These are phyloP conservation scores for Epizoanthus illoricatus DNA, from an alignment of 92 coral and sea anemone genomes.

Conservation along the genomic window DNA sequence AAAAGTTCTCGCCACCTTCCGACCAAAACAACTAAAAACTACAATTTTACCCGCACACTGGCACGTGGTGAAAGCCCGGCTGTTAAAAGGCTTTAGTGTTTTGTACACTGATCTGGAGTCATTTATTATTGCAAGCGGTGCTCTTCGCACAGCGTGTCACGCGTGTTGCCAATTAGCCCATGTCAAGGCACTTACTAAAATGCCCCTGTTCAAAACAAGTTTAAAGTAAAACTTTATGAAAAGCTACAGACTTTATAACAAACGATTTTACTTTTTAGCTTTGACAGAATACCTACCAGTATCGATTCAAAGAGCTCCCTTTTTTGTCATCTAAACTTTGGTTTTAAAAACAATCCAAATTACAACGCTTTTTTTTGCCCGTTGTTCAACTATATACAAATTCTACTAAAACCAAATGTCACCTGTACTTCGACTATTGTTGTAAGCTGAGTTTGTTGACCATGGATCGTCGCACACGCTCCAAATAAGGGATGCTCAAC, in stretches of 20 bases:
- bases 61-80: constrained; percentile 15
- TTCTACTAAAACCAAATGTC: constrained; percentile 28
- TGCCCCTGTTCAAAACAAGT: neutral
- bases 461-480: neutral
- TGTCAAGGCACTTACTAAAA: neutral
- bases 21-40: neutral
- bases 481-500: neutral
- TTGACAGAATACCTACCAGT: neutral
- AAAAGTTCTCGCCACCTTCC: constrained; percentile 7
- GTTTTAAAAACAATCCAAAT: neutral
- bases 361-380: constrained; percentile 1
- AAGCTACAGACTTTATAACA: too few relatives aligned
- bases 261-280: too few relatives aligned
- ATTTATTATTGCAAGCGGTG: neutral
- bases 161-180: neutral
- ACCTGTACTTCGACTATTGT: neutral
- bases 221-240: too few relatives aligned
- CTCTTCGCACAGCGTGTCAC: neutral
- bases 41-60: neutral
- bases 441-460: constrained; percentile 21
- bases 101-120: constrained; percentile 21
- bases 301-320: neutral
- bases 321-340: neutral
- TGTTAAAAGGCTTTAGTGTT: constrained; percentile 5
- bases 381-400: neutral